These are phyloP conservation scores for Bungarus multicinctus DNA, from an alignment of 2,113 vertebrate species.

Conservation along the genomic window DNA sequence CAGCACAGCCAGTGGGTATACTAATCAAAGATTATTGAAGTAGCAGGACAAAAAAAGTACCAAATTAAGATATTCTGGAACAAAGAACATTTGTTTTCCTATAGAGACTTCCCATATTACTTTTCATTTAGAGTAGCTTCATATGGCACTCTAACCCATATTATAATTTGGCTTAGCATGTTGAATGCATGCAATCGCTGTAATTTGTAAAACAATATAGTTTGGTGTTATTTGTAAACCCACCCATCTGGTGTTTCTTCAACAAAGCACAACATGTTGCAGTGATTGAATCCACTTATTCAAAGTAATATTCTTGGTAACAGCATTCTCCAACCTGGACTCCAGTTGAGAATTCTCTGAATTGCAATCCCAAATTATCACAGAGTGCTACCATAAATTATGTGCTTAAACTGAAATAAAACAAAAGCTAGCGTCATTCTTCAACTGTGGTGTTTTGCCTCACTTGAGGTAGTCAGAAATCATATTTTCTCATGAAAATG, in stretches of 20 bases:
- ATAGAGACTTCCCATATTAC: not conserved
- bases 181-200: not conserved
- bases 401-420: not conserved
- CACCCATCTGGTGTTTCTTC: not conserved
- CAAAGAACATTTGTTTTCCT: not conserved
- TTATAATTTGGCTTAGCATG: not conserved
- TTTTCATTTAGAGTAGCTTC: not conserved
- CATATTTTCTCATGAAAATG: not conserved
- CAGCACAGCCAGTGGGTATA: not conserved
- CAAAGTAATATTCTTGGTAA: not conserved
- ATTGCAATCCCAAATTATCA: not conserved
- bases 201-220: not conserved
- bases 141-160: not conserved
- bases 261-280: not conserved
- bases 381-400: not conserved
- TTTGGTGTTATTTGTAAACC: not conserved
- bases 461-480: not conserved
- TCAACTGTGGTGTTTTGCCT: not conserved
- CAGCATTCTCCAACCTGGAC: not conserved
- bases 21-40: not conserved
- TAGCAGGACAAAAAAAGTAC: not conserved
- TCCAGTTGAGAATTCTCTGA: not conserved
- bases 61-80: not conserved
- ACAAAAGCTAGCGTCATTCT: not conserved
- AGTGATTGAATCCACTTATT: not conserved